phyloP scores from a whole-genome alignment of 2,888 invertebrate genomes.

The Pardosa pseudoannulata region DNA sequence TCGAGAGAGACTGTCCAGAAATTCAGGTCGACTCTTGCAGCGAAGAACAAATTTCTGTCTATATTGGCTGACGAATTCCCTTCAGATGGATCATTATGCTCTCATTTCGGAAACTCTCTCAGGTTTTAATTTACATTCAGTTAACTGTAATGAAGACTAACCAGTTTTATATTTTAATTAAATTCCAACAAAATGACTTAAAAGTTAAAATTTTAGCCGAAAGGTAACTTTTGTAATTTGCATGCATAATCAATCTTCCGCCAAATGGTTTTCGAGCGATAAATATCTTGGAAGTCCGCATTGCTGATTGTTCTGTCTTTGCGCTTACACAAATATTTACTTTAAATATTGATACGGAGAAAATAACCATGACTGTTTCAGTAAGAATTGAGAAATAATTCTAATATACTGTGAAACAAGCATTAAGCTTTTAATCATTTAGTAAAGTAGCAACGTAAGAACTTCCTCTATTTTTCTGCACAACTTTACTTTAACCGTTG shows the following conservation, averaged over 20 bases:
- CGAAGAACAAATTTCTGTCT: constrained; percentile 8
- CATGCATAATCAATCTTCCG: background rate
- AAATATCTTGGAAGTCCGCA: background rate
- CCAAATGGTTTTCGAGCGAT: background rate
- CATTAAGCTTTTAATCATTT: too few species aligned
- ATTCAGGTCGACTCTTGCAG: background rate
- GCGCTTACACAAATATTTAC: too few species aligned
- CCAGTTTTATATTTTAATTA: constrained; percentile 63
- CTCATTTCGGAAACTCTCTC: background rate
- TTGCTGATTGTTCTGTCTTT: too few species aligned
- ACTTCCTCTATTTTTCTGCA: too few species aligned
- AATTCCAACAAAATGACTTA: constrained; percentile 19
- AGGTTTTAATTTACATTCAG: constrained; percentile 33
- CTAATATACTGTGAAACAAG: too few species aligned
- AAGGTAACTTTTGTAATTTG: background rate
- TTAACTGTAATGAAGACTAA: constrained; percentile 59
- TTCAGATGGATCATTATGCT: constrained; percentile 20
- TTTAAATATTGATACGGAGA: too few species aligned
- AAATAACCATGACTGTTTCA: too few species aligned
- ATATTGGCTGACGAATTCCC: constrained; percentile 19
- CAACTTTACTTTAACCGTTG: too few species aligned
- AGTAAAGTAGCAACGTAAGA: too few species aligned
- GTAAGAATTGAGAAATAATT: too few species aligned
- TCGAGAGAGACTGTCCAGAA: background rate
- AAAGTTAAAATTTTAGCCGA: background rate